Base-by-base conservation (phyloP, 2,113 vertebrate species). In the Paracanthobrama guichenoti region DNA sequence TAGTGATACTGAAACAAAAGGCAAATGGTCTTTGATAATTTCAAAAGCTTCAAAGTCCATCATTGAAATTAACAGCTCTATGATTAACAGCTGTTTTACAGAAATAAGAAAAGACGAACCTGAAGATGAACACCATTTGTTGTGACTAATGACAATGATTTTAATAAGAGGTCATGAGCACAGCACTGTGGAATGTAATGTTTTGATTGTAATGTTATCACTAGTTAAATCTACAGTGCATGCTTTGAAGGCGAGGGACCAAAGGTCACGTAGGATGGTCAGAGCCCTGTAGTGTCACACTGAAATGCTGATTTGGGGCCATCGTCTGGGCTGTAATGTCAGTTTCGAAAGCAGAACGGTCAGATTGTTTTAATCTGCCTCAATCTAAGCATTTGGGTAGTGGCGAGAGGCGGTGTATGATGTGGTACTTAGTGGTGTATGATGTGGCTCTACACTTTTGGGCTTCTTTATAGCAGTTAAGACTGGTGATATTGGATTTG, bases 1-100 rank as follows among this genome's bases (percentile, higher is more conserved):
- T 28, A 67, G 78, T 60, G 85, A 71, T 18, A 18, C 67, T 9
- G 50, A 26, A 78, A 83, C 74, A 79, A 85, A 85, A 87, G 50
- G 48, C 86, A 73, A 14, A 71, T 87, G 79, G 50, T 62, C 76
- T 71, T 77, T 72, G 16, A 31, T 50, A 7, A 26, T 50, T 53
- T 53, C 16, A 66, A 67, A 22, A 26, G 18, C 26, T 20, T 69
- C 16, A n/a, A 60, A 39, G 55, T n/a, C 16, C 53, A 59, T 81
- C 48, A 39, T 39, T 57, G 26, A 26, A 57, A 39, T 28, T 71
- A 18, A 39, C 46, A 71, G 28, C 66, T 71, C 50, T 24, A 39
- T 55, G 28, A 24, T 81, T 81, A 57, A 39, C 79, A 55, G 79
- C 55, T 71, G 66, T 20, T 57, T 81, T 67, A 44, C 28, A 26